Evolutionary conservation across 2,888 invertebrate genomes (phyloP), one percentile per base, ranked within the genome.

Genomic region (Xanthorhoe designata): DNA sequence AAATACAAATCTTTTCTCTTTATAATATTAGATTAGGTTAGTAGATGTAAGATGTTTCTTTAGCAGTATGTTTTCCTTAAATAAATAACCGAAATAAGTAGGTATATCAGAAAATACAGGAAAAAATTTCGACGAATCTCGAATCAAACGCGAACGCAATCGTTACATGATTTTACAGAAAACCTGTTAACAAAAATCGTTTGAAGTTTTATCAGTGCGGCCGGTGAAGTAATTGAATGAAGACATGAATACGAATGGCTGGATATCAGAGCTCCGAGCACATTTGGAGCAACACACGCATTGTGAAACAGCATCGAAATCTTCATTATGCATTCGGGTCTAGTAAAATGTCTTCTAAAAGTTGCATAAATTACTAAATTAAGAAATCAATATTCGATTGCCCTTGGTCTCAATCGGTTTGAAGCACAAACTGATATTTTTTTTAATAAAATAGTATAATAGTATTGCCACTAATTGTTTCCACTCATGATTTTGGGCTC

Each of bases 281-380:
- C 9, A 58, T 50, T 32, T 35, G 19, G 50, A 58, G 32, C 49
- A 35, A 35, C 15, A 3, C 7, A 57, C 24, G 6, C 32, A 32
- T 57, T 57, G 50, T 50, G 58, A 13, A 58, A 50, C 18, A 10
- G 35, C 24, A 38, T 59, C 38, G 35, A 38, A 18, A 59, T 38
- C 32, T 35, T 50, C 51, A 57, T 49, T 57, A 49, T 5, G 18
- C 51, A 50, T 58, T 50, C 13, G 19, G 42, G 10, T 10, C 19
- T 13, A 42, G 38, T 42, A 8, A n/a, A 50, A 17, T 50, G 49
- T 50, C 49, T 50, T 18, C 8, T 18, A 19, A 49, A 49, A 18
- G 49, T 8, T 50, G 8, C 49, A 50, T 50, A 19, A 50, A 50
- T 18, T 17, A 18, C 49, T 9, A 50, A 50, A 50, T 18, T 50